Percentiles rank a stretch among this genome's conserved stretches.
Conservation (phyloP, 2,797 vertebrate genomes). For the Nyctibius grandis region DNA sequence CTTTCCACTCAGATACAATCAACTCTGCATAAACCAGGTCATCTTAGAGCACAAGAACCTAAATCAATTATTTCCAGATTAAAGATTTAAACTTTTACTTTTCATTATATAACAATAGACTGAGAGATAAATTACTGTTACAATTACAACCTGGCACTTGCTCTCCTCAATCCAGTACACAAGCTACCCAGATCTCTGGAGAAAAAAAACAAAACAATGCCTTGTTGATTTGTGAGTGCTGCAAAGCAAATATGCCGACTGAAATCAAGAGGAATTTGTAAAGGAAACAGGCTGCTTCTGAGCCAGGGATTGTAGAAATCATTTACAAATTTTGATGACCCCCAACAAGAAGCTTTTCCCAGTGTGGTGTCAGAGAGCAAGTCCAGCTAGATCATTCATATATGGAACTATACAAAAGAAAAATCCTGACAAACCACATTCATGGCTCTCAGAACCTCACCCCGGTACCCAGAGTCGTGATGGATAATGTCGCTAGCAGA, state of each 20-base stretch:
- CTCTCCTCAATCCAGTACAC: background rate
- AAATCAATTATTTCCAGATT: background rate
- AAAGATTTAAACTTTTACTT: background rate
- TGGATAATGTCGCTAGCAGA: background rate
- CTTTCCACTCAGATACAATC: background rate
- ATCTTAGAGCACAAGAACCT: background rate
- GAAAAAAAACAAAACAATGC: background rate
- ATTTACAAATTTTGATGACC: background rate
- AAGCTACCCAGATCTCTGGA: background rate
- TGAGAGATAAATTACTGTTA: background rate
- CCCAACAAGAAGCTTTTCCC: background rate
- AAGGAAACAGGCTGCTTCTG: background rate
- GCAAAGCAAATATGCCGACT: background rate
- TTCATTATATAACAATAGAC: background rate
- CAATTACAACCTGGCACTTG: background rate
- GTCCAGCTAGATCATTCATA: background rate
- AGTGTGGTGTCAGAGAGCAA: background rate
- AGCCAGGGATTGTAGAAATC: background rate
- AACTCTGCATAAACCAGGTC: background rate
- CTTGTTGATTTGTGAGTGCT: background rate
- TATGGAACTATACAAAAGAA: background rate
- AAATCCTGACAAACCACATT: background rate
- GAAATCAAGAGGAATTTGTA: background rate
- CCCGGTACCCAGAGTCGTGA: rapidly evolving
- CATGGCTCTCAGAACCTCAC: background rate